Conservation (phyloP, 2,797 vertebrate genomes). For the Malurus splendens region DNA sequence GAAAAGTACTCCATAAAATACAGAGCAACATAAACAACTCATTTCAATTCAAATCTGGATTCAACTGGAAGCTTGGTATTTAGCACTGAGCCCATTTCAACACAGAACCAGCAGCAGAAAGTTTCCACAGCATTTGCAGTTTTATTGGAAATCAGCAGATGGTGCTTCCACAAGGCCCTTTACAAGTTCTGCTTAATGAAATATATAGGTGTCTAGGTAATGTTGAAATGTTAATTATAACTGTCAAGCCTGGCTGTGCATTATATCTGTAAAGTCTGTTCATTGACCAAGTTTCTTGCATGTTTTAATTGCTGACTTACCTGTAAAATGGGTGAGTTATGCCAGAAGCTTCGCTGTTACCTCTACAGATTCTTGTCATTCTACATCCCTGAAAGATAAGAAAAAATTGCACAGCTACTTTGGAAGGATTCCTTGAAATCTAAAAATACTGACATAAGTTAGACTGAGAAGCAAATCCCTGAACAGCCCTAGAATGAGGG, state of each 20-base stretch:
- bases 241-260: neutral
- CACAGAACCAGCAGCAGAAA: neutral
- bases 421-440: neutral
- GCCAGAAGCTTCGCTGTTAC: neutral
- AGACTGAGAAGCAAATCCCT: neutral
- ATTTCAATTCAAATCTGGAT: neutral
- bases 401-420: neutral
- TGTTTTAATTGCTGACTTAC: neutral
- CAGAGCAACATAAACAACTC: neutral
- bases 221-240: constrained; percentile 3
- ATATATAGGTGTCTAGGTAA: neutral
- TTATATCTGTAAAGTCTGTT: neutral
- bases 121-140: neutral
- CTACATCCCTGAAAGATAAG: neutral
- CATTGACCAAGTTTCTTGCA: neutral
- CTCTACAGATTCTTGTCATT: neutral
- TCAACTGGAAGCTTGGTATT: neutral
- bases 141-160: constrained; percentile 25
- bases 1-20: neutral
- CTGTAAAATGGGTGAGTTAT: neutral
- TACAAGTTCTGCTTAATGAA: neutral
- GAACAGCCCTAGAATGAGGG: neutral
- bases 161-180: neutral
- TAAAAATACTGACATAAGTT: neutral
- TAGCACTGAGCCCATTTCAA: neutral